Evolutionary conservation across 1,140 invertebrate species (phyloP).

Genomic region (Anadara kagoshimensis): DNA sequence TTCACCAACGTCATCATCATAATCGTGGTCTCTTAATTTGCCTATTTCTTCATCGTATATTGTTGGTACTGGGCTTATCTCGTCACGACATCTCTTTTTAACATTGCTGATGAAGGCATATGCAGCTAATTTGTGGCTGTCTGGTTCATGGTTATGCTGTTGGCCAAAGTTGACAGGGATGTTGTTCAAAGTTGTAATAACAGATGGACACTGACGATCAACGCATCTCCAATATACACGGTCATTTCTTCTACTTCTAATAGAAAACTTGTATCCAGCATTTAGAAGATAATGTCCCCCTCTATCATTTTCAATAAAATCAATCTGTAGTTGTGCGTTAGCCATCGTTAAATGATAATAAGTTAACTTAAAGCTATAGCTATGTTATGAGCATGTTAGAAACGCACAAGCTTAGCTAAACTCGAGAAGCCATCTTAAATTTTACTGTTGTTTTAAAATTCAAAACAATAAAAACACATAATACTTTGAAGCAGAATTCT

Average conservation of each 20-base stretch:
- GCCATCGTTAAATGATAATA: no score
- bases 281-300: slow-evolving; percentile 7
- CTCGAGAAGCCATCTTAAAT: no score
- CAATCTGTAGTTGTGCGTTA: not conserved
- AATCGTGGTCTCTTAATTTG: slow-evolving; percentile 14
- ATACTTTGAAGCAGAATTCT: no score
- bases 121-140: no score
- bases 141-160: slow-evolving; percentile 10
- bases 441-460: no score
- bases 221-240: slow-evolving; percentile 21
- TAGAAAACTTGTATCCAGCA: not conserved
- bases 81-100: not conserved
- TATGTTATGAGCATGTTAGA: no score
- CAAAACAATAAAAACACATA: no score
- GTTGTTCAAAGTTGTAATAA: not conserved
- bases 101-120: slow-evolving; percentile 1
- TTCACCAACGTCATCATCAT: slow-evolving; percentile 8
- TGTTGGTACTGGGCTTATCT: not conserved
- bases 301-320: not conserved
- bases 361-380: no score
- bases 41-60: slow-evolving; percentile 18
- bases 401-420: no score
- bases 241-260: slow-evolving; percentile 8
- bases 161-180: not conserved
- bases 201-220: not conserved